Percentiles rank a stretch among this genome's conserved stretches.
Evolutionary conservation across 2,888 invertebrate genomes (phyloP).

Genomic region (Macrosiphum euphorbiae): DNA sequence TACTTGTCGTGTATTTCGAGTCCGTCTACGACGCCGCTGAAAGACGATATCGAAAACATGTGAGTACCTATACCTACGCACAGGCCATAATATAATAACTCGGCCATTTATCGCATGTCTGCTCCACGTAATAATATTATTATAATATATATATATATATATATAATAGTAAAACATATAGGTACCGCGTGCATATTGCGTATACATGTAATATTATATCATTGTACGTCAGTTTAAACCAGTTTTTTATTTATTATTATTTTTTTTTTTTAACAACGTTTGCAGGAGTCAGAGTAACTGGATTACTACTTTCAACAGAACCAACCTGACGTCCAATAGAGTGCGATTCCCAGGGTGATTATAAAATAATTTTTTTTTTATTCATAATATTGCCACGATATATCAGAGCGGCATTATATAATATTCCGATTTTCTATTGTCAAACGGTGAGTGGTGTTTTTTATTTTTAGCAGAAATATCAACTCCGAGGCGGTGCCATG

Average conservation of each 20-base stretch:
- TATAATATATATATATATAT: not conserved
- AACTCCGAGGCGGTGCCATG: not conserved
- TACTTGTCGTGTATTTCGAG: constrained; percentile 53
- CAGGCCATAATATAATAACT: not conserved
- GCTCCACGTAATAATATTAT: not conserved
- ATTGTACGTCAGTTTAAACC: constrained; percentile 26
- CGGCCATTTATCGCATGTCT: not conserved
- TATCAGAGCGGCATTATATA: not conserved
- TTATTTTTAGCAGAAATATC: not conserved
- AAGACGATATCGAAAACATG: constrained; percentile 63
- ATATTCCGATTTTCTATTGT: not conserved
- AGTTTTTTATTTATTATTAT: constrained; percentile 16
- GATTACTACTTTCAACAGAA: constrained; percentile 60
- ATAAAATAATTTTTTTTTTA: constrained; percentile 18
- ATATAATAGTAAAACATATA: not conserved
- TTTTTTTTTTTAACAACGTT: constrained; percentile 33
- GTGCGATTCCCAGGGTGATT: constrained; percentile 43
- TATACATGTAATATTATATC: not conserved
- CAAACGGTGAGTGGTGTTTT: not conserved
- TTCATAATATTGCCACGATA: not conserved
- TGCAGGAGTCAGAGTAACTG: constrained; percentile 59
- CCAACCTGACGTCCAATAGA: constrained; percentile 38
- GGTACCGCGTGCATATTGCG: not conserved
- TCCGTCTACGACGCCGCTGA: constrained; percentile 49
- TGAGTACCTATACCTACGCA: constrained; percentile 5